A percentile compares a stretch with the other conserved stretches of the same genome.
These are phyloP conservation scores for Tiphia femorata DNA, from an alignment of 2,888 invertebrate genomes.

Conservation along the genomic window DNA sequence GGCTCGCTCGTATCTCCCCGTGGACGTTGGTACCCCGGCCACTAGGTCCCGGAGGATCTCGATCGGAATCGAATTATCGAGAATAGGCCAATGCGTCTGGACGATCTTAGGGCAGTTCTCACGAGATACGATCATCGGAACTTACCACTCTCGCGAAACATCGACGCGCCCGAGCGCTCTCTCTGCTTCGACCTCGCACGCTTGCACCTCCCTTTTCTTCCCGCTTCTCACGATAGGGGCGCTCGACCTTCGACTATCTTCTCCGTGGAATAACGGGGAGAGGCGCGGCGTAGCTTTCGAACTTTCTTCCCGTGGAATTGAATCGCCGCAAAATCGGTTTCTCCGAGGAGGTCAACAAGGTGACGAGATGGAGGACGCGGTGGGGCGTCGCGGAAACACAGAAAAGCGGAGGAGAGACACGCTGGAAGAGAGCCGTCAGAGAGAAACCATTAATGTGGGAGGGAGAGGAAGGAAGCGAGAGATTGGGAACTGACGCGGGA, in stretches of 20 bases:
- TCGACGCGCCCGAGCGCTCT: constrained; percentile 19
- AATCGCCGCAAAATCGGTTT: constrained; percentile 44
- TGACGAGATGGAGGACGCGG: constrained; percentile 6
- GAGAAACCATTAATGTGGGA: too few species aligned
- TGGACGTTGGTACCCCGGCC: too few species aligned
- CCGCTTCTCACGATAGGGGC: background rate
- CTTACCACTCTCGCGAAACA: constrained; percentile 45
- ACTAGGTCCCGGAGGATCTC: constrained; percentile 28
- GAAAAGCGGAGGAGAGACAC: too few species aligned
- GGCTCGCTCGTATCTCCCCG: too few species aligned
- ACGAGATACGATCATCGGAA: constrained; percentile 41
- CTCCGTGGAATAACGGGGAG: background rate
- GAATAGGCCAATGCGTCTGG: constrained; percentile 39
- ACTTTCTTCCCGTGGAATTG: constrained; percentile 43
- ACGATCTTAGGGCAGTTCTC: constrained; percentile 38
- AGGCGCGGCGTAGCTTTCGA: constrained; percentile 24
- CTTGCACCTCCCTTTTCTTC: background rate
- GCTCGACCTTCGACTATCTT: constrained; percentile 16
- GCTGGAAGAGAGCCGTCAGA: background rate
- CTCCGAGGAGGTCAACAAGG: constrained; percentile 7
- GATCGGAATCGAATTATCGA: constrained; percentile 35
- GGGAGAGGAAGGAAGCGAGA: background rate
- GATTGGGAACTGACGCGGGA: background rate
- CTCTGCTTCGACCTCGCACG: background rate
- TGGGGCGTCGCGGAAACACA: background rate